These are phyloP conservation scores for Zeugodacus cucurbitae DNA, from an alignment of 1,140 invertebrate genomes.

Conservation along the genomic window DNA sequence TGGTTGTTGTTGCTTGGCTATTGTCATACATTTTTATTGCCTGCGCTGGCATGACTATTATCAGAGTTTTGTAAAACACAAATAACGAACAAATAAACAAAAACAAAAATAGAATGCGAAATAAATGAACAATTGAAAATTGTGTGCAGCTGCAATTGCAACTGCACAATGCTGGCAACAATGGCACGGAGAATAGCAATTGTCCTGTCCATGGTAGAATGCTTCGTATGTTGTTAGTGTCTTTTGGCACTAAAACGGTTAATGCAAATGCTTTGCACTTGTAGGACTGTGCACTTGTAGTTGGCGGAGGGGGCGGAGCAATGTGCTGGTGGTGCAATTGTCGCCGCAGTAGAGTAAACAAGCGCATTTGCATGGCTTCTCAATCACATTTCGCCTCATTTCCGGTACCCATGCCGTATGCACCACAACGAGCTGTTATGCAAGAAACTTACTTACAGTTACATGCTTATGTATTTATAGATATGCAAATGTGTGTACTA, in stretches of 20 bases:
- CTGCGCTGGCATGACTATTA: not conserved
- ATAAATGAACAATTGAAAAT: slow-evolving; percentile 30
- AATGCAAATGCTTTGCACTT: not conserved
- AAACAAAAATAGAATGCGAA: not conserved
- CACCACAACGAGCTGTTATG: not conserved
- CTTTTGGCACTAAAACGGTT: not conserved
- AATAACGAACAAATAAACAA: not conserved
- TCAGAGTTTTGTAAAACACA: slow-evolving; percentile 1
- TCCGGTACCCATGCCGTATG: not conserved
- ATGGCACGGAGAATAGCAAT: not conserved
- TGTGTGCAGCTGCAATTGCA: not conserved
- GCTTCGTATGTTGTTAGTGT: not conserved
- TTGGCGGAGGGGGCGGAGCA: not conserved
- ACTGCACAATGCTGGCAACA: not conserved
- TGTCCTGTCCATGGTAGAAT: not conserved
- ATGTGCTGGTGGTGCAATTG: not conserved
- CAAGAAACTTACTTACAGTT: not conserved
- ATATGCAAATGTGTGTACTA: not conserved
- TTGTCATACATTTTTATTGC: slow-evolving; percentile 36
- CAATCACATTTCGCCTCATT: not conserved
- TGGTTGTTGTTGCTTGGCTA: not conserved
- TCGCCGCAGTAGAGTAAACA: not conserved
- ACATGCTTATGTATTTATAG: not conserved
- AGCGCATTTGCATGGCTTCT: slow-evolving; percentile 20
- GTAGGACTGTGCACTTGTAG: not conserved